Percentiles rank a stretch among this genome's conserved stretches.
These are phyloP conservation scores for Buathra laborator DNA, from an alignment of 2,888 invertebrate genomes.

Conservation along the genomic window DNA sequence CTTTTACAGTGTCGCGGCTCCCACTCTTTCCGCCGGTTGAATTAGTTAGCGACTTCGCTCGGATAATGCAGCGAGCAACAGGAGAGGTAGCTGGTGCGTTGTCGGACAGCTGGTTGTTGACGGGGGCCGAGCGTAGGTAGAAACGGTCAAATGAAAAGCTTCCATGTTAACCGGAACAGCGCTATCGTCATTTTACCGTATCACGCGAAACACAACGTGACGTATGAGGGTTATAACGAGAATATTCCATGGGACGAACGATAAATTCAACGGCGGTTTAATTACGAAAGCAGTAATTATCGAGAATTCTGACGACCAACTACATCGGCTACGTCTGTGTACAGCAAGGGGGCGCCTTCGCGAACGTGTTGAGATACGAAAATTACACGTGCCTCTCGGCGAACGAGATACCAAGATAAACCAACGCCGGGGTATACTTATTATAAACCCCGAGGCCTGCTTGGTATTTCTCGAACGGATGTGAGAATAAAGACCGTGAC, in stretches of 20 bases:
- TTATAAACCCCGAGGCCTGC: conserved; percentile 16
- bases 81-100: not conserved
- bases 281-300: conserved; percentile 30
- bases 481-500: conserved; percentile 60
- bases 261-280: conserved; percentile 22
- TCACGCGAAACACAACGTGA: conserved; percentile 1
- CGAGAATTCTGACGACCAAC: conserved; percentile 22
- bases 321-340: not conserved
- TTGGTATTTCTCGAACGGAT: conserved; percentile 50
- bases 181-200: conserved; percentile 45
- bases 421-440: conserved; percentile 9
- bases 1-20: not conserved
- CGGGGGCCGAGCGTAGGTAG: not conserved
- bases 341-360: not conserved
- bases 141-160: conserved; percentile 32
- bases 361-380: conserved; percentile 26
- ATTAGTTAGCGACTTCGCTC: not conserved
- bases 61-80: not conserved
- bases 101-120: conserved; percentile 15
- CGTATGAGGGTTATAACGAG: not conserved
- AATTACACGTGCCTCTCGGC: conserved; percentile 17
- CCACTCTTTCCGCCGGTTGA: conserved; percentile 1
- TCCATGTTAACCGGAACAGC: conserved; percentile 53
- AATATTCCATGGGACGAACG: not conserved
- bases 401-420: conserved; percentile 8